Conservation (phyloP, 2,888 invertebrate species). For the Gonocerus acuteangulatus region DNA sequence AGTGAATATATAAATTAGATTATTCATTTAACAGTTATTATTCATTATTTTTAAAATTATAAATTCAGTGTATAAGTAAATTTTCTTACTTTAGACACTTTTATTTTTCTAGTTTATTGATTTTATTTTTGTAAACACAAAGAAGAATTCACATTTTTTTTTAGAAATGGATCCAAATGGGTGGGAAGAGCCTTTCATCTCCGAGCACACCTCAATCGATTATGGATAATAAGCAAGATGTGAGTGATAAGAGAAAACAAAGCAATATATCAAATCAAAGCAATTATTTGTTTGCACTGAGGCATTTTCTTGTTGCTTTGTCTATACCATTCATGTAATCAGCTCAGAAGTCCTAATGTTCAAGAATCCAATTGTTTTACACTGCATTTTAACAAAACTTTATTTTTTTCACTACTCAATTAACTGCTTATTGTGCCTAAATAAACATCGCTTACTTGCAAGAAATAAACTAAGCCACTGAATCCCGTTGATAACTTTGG, state of each 20-base stretch:
- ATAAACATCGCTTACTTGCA: too few relatives aligned
- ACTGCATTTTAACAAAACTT: too few relatives aligned
- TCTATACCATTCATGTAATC: too few relatives aligned
- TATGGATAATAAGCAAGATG: slow-evolving; percentile 30
- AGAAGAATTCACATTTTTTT: slow-evolving; percentile 26
- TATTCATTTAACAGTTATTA: too few relatives aligned
- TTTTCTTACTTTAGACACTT: slow-evolving; percentile 6
- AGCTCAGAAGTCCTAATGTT: too few relatives aligned
- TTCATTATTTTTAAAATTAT: background rate
- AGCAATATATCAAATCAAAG: slow-evolving; percentile 12
- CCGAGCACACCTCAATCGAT: slow-evolving; percentile 41
- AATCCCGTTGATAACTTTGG: too few relatives aligned
- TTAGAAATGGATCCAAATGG: slow-evolving; percentile 69
- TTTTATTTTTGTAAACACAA: slow-evolving; percentile 11
- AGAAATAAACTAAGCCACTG: too few relatives aligned
- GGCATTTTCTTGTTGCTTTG: too few relatives aligned
- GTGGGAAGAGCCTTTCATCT: slow-evolving; percentile 59
- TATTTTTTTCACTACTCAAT: too few relatives aligned
- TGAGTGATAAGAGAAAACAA: slow-evolving; percentile 29
- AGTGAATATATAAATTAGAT: too few relatives aligned
- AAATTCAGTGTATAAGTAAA: background rate
- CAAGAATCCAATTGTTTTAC: too few relatives aligned
- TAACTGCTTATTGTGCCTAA: too few relatives aligned
- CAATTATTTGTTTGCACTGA: background rate
- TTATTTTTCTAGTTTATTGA: background rate